A percentile compares a stretch with the other conserved stretches of the same genome.
Evolutionary conservation across 2,113 vertebrate species (phyloP).

Genomic region (Microtus richardsoni): DNA sequence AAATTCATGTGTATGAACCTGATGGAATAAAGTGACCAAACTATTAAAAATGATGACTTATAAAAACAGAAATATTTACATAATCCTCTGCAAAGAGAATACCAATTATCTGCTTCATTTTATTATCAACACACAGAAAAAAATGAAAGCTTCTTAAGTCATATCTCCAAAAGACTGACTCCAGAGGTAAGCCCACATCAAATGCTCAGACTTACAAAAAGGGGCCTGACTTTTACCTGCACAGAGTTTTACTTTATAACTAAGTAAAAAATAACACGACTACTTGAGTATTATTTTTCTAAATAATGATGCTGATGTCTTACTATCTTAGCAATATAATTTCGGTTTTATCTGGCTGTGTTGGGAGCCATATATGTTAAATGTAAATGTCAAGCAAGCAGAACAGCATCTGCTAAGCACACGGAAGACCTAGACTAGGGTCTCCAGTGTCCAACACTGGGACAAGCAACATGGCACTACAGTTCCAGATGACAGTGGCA

Average conservation of each 20-base stretch:
- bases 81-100: slow-evolving; percentile 36
- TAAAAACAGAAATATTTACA: slow-evolving; percentile 22
- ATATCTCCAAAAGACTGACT: not conserved
- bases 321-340: not conserved
- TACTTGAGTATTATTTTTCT: not conserved
- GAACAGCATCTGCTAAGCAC: too few species aligned
- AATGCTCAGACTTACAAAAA: not conserved
- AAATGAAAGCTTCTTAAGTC: slow-evolving; percentile 21
- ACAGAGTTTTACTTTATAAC: not conserved
- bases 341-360: not conserved
- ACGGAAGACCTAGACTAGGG: too few species aligned
- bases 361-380: not conserved
- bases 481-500: not conserved
- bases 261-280: not conserved
- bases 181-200: not conserved
- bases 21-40: not conserved
- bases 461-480: not conserved
- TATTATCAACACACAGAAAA: not conserved
- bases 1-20: not conserved
- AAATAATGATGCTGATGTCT: not conserved
- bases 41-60: not conserved
- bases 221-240: not conserved
- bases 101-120: not conserved
- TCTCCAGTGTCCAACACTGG: not conserved
- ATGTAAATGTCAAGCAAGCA: not conserved